Evolutionary conservation across 1,140 invertebrate species (phyloP).

Genomic region (Acromyrmex echinatior): DNA sequence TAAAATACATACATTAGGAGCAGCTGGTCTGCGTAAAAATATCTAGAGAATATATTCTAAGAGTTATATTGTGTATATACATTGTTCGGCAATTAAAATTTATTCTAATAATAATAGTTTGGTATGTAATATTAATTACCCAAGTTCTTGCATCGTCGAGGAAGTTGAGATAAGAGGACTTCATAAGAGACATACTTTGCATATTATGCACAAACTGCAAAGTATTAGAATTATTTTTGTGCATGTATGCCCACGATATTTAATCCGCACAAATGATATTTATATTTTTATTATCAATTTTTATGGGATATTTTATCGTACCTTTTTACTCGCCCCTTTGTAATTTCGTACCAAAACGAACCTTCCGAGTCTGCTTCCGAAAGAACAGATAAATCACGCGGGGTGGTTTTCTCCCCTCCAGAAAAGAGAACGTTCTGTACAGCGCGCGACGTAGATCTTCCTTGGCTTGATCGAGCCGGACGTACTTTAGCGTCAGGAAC

Average conservation of each 20-base stretch:
- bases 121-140: constrained; percentile 4
- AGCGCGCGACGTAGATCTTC: constrained; percentile 33
- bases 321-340: constrained; percentile 4
- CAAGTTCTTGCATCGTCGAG: constrained; percentile 7
- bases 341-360: constrained; percentile 32
- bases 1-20: constrained; percentile 22
- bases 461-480: constrained; percentile 42
- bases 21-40: constrained; percentile 36
- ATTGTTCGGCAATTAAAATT: constrained; percentile 33
- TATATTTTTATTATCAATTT: neutral
- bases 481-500: constrained; percentile 46
- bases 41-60: constrained; percentile 15
- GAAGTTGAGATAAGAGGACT: constrained; percentile 41
- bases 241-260: neutral
- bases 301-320: neutral
- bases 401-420: neutral
- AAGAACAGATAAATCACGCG: constrained; percentile 40
- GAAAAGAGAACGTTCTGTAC: constrained; percentile 3
- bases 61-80: neutral
- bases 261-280: constrained; percentile 1
- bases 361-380: constrained; percentile 38
- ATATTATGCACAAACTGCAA: constrained; percentile 26
- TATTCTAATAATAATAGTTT: constrained; percentile 25
- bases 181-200: constrained; percentile 9
- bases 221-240: neutral